Percentiles rank a stretch among this genome's conserved stretches.
Evolutionary conservation across 2,797 vertebrate species (phyloP).

Genomic region (Callimico goeldii): DNA sequence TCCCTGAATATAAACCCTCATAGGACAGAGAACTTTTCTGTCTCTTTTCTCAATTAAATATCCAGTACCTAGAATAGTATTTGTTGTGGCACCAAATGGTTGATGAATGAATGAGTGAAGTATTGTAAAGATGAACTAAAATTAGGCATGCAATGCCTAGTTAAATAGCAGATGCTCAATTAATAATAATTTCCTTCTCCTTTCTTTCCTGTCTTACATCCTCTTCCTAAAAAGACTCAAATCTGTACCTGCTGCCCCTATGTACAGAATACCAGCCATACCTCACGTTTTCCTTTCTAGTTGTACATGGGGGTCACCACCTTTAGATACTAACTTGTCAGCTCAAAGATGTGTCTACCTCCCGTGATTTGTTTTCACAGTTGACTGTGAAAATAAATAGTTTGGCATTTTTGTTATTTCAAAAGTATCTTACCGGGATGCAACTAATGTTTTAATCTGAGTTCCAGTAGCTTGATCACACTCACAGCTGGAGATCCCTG

Average conservation of each 20-base stretch:
- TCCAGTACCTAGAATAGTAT: background rate
- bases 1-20: background rate
- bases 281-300: background rate
- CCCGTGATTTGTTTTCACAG: background rate
- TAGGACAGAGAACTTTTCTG: background rate
- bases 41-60: background rate
- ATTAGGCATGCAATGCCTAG: background rate
- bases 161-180: background rate
- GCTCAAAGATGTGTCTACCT: background rate
- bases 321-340: background rate
- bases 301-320: background rate
- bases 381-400: background rate
- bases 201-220: background rate
- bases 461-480: background rate
- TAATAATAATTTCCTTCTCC: background rate
- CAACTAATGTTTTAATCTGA: background rate
- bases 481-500: background rate
- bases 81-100: background rate
- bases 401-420: background rate
- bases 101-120: background rate
- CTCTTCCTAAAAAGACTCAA: background rate
- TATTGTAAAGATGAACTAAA: background rate
- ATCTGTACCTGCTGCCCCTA: background rate
- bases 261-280: background rate
- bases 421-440: background rate